These are phyloP conservation scores for Harpalus rubripes DNA, from an alignment of 2,888 invertebrate species.

Conservation along the genomic window DNA sequence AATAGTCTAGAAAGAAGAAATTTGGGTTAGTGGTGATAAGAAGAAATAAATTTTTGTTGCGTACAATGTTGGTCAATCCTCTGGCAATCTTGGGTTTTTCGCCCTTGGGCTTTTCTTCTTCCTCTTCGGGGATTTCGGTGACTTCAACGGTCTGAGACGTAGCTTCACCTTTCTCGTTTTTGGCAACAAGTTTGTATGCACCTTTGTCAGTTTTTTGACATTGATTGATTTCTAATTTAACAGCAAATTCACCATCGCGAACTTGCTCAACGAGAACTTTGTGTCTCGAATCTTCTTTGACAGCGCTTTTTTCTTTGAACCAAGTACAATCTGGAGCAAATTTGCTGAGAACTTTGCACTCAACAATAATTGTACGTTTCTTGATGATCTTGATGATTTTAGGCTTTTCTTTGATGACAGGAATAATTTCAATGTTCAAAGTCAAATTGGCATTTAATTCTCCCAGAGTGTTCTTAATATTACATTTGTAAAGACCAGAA, in stretches of 20 bases:
- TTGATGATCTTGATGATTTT: constrained; percentile 94
- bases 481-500: constrained; percentile 98
- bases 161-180: constrained; percentile 95
- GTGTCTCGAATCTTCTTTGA: constrained; percentile 88
- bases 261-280: constrained; percentile 88
- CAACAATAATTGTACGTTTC: constrained; percentile 94
- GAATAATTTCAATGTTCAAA: constrained; percentile 98
- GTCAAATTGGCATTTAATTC: constrained; percentile 98
- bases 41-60: constrained; percentile 72
- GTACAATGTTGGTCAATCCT: constrained; percentile 87
- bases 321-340: constrained; percentile 96
- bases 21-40: constrained; percentile 38
- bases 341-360: constrained; percentile 95
- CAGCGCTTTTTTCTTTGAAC: constrained; percentile 92
- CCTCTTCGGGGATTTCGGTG: constrained; percentile 88
- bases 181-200: constrained; percentile 92
- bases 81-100: constrained; percentile 90
- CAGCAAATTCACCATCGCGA: constrained; percentile 92
- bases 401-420: constrained; percentile 95
- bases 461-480: constrained; percentile 96
- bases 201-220: constrained; percentile 91
- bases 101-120: constrained; percentile 86
- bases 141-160: constrained; percentile 93
- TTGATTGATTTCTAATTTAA: constrained; percentile 93
- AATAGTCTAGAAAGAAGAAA: constrained; percentile 78